These are phyloP conservation scores for Rhyacophila brunnea DNA, from an alignment of 1,140 invertebrate species.

Conservation along the genomic window DNA sequence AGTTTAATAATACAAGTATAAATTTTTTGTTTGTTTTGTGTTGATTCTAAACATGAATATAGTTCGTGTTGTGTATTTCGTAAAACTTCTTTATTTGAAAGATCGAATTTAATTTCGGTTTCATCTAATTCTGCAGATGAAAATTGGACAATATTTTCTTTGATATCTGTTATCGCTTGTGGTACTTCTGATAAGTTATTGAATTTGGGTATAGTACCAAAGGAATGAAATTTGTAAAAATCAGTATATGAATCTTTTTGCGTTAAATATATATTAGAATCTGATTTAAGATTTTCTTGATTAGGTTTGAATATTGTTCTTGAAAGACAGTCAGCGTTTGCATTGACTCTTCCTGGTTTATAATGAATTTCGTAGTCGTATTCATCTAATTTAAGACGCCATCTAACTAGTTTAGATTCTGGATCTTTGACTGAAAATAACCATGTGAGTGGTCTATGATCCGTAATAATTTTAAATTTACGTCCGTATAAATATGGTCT, in stretches of 20 bases:
- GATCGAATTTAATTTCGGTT: no score
- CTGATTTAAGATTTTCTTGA: no score
- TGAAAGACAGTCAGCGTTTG: constrained; percentile 42
- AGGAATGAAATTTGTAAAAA: constrained; percentile 1
- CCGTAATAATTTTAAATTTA: constrained; percentile 52
- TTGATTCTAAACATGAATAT: no score
- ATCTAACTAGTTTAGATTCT: constrained; percentile 48
- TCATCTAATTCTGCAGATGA: constrained; percentile 8
- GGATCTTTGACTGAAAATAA: constrained; percentile 47
- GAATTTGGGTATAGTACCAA: constrained; percentile 10
- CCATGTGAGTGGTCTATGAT: constrained; percentile 53
- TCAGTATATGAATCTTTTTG: constrained; percentile 4
- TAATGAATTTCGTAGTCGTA: constrained; percentile 46
- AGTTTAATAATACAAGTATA: no score
- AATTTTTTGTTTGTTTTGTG: no score
- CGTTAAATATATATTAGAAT: no score
- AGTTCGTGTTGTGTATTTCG: no score
- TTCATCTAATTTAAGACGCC: constrained; percentile 52
- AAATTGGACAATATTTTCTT: constrained; percentile 10
- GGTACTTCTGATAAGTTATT: constrained; percentile 8
- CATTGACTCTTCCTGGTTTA: constrained; percentile 42
- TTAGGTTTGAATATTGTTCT: constrained; percentile 24
- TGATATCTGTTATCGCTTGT: not conserved
- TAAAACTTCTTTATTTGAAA: no score
- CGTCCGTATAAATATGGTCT: constrained; percentile 48